Evolutionary conservation across 2,888 invertebrate species (phyloP).

Genomic region (Oeneis ivallda): DNA sequence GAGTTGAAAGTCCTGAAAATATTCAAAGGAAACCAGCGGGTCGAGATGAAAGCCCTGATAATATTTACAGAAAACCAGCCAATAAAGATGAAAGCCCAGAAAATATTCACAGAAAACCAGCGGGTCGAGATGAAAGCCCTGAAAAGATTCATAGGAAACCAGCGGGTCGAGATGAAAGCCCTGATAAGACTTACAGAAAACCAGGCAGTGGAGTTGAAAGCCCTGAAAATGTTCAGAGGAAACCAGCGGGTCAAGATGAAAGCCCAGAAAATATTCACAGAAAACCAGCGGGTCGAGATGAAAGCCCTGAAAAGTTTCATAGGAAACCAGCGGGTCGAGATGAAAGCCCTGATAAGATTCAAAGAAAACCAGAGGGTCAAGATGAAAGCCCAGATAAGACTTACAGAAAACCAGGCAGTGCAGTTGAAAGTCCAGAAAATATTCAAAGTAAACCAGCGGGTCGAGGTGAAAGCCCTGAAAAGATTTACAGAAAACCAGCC

Average conservation of each 20-base stretch:
- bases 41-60: not conserved
- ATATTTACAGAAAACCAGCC: not conserved
- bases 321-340: too few species aligned
- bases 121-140: constrained; percentile 21
- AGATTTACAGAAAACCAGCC: not conserved
- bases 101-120: constrained; percentile 50
- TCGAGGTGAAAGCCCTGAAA: not conserved
- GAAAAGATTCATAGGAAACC: constrained; percentile 1
- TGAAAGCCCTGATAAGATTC: not conserved
- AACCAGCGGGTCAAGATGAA: too few species aligned
- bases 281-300: too few species aligned
- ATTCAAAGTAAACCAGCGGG: not conserved
- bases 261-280: too few species aligned
- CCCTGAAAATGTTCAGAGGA: constrained; percentile 35
- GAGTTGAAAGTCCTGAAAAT: not conserved
- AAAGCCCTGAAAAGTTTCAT: too few species aligned
- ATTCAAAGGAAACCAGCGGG: not conserved
- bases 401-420: not conserved
- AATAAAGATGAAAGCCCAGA: not conserved
- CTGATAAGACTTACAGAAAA: constrained; percentile 30
- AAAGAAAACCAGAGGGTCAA: not conserved
- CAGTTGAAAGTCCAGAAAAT: not conserved
- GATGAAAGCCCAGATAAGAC: not conserved
- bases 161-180: constrained; percentile 36
- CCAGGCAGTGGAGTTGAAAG: constrained; percentile 55